Conservation (phyloP, 2,888 invertebrate genomes). For the Philonicus albiceps region DNA sequence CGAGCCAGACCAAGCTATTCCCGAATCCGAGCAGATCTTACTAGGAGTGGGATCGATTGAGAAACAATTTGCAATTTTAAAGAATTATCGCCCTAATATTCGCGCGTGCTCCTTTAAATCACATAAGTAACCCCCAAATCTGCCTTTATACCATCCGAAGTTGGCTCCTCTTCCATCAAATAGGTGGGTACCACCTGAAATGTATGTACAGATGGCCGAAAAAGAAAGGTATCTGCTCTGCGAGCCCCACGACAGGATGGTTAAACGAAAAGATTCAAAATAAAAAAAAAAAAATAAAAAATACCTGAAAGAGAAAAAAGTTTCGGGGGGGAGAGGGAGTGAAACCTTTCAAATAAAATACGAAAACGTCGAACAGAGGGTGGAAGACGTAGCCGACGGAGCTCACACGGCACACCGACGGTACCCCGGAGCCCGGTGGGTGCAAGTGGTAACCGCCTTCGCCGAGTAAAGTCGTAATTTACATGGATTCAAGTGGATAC, state of each 20-base stretch:
- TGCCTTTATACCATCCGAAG: slow-evolving; percentile 53
- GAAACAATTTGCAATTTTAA: slow-evolving; percentile 64
- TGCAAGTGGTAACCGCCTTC: slow-evolving; percentile 37
- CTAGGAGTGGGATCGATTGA: slow-evolving; percentile 60
- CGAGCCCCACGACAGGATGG: slow-evolving; percentile 9
- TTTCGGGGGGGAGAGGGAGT: background rate
- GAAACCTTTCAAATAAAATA: slow-evolving; percentile 44
- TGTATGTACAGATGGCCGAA: slow-evolving; percentile 34
- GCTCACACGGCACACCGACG: background rate
- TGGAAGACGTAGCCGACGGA: background rate
- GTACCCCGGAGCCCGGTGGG: background rate
- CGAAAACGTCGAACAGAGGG: slow-evolving; percentile 14
- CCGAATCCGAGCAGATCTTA: background rate
- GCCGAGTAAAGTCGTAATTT: slow-evolving; percentile 58
- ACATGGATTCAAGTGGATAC: slow-evolving; percentile 63
- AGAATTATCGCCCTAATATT: slow-evolving; percentile 63
- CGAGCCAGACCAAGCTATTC: background rate
- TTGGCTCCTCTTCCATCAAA: slow-evolving; percentile 33
- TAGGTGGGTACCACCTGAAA: slow-evolving; percentile 26
- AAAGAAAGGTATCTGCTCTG: background rate
- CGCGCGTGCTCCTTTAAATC: slow-evolving; percentile 63
- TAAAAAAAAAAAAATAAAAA: background rate
- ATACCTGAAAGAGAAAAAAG: background rate
- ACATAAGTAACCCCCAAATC: slow-evolving; percentile 63
- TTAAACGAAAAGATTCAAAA: background rate